Evolutionary conservation across 2,797 vertebrate genomes (phyloP), one percentile per base, ranked within the genome.

Genomic region (Ambastaia sidthimunki): DNA sequence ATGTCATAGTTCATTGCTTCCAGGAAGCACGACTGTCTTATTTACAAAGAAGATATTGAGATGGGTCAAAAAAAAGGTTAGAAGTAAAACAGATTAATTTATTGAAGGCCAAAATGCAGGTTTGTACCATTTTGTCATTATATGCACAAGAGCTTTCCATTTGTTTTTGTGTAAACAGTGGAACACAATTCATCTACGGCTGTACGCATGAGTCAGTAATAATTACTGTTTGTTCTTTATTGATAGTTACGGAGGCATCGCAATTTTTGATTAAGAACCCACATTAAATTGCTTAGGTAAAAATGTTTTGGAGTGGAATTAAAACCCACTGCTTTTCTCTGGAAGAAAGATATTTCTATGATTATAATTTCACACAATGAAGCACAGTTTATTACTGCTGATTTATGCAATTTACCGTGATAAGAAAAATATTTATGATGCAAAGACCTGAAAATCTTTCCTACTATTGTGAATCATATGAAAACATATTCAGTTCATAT

Each of bases 151-250:
- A 78, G 74, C 88, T 85, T 87, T 87, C 85, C 71, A 90, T 91
- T 92, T 89, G 86, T 82, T 80, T 84, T 48, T 84, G 86, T 89
- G 86, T 84, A 90, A 92, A 90, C 87, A 88, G 74, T 82, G 80
- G 18, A 18, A 67, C 76, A 79, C 86, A 76, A 85, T 87, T 85
- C 84, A 89, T 83, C 41, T 82, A 82, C 87, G 44, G 73, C 81
- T 73, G 69, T 63, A 10, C 84, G 82, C 87, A 87, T 89, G 90
- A 93, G 88, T 52, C 79, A 62, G 72, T 88, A 86, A 90, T 93
- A 93, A 94, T 91, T 91, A 78, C 86, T 87, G 86, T 92, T 89
- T 91, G 60, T 90, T 94, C 89, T 89, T 80, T 65, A 84, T 73
- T 86, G 88, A 88, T 93, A 87, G 79, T 90, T 92, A 91, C 85